phyloP scores from a whole-genome alignment of 2,113 vertebrate species.

The Perognathus longimembris region DNA sequence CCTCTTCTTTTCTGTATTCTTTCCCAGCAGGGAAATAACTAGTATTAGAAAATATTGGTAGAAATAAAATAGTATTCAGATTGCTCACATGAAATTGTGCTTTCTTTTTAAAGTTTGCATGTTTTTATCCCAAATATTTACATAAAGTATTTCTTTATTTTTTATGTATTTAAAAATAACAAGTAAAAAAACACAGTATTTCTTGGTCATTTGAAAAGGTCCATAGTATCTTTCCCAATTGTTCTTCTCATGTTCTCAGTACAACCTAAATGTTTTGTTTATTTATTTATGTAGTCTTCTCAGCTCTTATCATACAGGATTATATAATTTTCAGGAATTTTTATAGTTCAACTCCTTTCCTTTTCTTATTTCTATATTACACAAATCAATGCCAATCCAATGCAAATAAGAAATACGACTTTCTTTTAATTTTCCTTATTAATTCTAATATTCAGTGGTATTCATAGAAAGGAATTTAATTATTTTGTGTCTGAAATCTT shows the following conservation, averaged over 20 bases:
- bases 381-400: not conserved
- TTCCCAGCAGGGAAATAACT: not conserved
- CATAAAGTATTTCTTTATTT: not conserved
- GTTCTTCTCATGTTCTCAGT: not conserved
- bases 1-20: not conserved
- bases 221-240: not conserved
- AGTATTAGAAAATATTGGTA: not conserved
- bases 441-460: constrained; percentile 39
- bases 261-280: not conserved
- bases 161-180: not conserved
- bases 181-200: not conserved
- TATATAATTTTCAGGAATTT: not conserved
- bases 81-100: not conserved
- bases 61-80: not conserved
- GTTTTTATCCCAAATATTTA: not conserved
- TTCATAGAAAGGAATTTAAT: constrained; percentile 42
- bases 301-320: not conserved
- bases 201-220: not conserved
- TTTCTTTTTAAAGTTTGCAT: not conserved
- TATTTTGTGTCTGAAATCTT: constrained; percentile 26
- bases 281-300: not conserved
- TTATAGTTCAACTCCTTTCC: not conserved
- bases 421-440: not conserved
- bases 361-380: not conserved
- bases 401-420: not conserved